Evolutionary conservation across 1,140 invertebrate genomes (phyloP), one percentile per base, ranked within the genome.

Genomic region (Drosophila ogumai): DNA sequence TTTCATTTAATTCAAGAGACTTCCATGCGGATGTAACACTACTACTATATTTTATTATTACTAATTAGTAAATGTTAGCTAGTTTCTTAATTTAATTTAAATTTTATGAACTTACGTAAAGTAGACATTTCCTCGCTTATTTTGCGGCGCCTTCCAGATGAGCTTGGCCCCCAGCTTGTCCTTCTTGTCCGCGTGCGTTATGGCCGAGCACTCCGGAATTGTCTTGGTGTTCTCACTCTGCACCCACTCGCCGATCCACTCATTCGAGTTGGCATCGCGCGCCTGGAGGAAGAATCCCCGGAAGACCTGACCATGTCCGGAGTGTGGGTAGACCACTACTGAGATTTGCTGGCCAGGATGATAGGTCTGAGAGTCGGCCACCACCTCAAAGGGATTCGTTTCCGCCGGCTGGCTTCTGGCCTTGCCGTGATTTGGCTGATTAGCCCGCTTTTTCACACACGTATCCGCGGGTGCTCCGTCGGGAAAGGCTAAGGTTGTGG

Each of bases 231-330:
- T 96, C 1, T 95, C 94, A 2, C 95, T 95, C 68, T 95, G 93
- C 36, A 95, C 93, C 94, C 95, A 97, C 12, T 94, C 93, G 10
- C 96, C 96, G 38, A 96, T 93, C 95, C 96, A 96, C 68, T 95
- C 93, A 72, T 96, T 94, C 0, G 95, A 95, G 25, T 94, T 93
- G 1, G 94, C 93, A 75, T 96, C 96, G 49, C 96, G 94, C 0
- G 96, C 96, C 93, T 97, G 96, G n/a, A 97, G 91, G 91, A 97
- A 96, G 93, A 97, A 96, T 12, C 96, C 96, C 75, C 96, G 95
- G 92, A 97, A 97, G 32, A 63, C 7, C 93, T 74, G 82, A 17
- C 94, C 91, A 0, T 92, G 87, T 0, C 95, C 41, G 0, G 71
- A 60, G 38, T 68, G 63, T 2, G 82, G 75, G 61, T 92, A 92